Base-by-base conservation (phyloP, 1,140 invertebrate species). In the Lasioglossum baleicum region DNA sequence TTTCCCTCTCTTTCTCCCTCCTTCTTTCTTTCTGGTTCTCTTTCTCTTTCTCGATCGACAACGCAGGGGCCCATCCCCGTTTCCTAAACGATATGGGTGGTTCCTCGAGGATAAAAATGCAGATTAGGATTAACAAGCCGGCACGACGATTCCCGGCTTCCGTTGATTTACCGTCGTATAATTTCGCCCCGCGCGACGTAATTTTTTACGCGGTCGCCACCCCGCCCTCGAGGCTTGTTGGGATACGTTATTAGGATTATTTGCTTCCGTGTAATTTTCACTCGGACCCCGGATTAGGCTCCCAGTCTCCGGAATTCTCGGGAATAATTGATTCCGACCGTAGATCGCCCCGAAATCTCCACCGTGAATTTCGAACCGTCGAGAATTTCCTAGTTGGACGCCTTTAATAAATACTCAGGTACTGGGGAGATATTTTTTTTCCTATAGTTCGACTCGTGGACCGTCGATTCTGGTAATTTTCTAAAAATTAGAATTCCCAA, bases 41-140 rank as follows among this genome's bases (percentile, higher is more conserved):
- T 58, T 22, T 60, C 58, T 2, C 58, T 10, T 10, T 11, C 44
- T 48, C 61, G 61, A 13, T 35, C 58, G 58, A 26, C 31, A 17
- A 17, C 15, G 31, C 56, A 8, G 1, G 26, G 11, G 31, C 61
- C 31, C 31, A 20, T 64, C 61, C 31, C 61, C 15, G 61, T 40
- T n/a, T 40, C 35, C 61, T 64, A 68, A 35, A 51, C 87, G 66
- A 75, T 81, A 83, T 82, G 84, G 81, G 83, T 83, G 82, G 84
- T 83, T 83, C 65, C 63, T 73, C 51, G 76, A 71, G 73, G 75
- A 87, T 87, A 85, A 88, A 88, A 88, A 87, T 88, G 77, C 83
- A 87, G 85, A 88, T 87, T 87, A 84, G 86, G 85, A 87, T 87
- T 88, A 87, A 84, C 84, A 85, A 79, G 76, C 66, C 70, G 84